phyloP scores from a whole-genome alignment of 1,140 invertebrate genomes.

The Eriocheir sinensis region DNA sequence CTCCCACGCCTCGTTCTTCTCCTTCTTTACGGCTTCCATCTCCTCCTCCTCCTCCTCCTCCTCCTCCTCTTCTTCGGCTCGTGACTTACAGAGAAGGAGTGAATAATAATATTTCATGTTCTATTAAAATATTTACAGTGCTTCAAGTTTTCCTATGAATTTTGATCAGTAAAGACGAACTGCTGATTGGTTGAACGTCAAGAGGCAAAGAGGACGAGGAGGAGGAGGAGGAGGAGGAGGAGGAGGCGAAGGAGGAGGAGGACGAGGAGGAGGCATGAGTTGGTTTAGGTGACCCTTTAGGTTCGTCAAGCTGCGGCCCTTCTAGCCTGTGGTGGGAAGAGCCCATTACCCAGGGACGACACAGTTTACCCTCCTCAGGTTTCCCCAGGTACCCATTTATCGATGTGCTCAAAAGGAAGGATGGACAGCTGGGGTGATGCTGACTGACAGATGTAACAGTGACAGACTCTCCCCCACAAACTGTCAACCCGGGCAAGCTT shows the following conservation, averaged over 20 bases:
- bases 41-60: neutral
- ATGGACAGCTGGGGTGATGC: too few relatives aligned
- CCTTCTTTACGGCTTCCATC: neutral
- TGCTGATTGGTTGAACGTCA: neutral
- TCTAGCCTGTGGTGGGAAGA: too few relatives aligned
- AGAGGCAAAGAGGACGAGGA: neutral
- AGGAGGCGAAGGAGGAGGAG: neutral
- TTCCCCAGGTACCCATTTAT: too few relatives aligned
- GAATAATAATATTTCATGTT: slow-evolving; percentile 2
- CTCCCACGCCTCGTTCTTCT: too few relatives aligned
- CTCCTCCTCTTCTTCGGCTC: neutral
- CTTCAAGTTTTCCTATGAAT: slow-evolving; percentile 25
- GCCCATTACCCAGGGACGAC: too few relatives aligned
- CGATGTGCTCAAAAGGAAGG: too few relatives aligned
- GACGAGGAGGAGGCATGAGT: neutral
- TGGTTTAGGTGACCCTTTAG: too few relatives aligned
- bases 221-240: neutral
- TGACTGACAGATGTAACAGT: neutral
- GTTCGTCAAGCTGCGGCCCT: too few relatives aligned
- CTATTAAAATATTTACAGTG: slow-evolving; percentile 9
- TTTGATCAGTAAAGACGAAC: slow-evolving; percentile 1
- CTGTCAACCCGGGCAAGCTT: neutral
- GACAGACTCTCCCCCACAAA: neutral
- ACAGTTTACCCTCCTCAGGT: too few relatives aligned
- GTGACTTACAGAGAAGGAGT: neutral